Evolutionary conservation across 1,140 invertebrate species (phyloP).

Genomic region (Mesaphorura yosii): DNA sequence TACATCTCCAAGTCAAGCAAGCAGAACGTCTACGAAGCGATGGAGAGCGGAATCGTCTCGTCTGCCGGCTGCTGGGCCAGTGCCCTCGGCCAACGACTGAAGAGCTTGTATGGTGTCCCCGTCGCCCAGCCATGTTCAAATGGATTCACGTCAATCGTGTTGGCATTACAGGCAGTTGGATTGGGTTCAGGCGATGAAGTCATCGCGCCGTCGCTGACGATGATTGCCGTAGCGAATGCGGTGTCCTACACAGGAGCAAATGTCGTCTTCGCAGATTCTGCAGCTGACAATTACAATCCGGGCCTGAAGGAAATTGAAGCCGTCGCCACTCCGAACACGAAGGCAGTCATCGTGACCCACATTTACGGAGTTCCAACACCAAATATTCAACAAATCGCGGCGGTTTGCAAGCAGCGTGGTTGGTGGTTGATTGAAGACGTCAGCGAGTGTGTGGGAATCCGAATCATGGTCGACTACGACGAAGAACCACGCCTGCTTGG

Average conservation of each 20-base stretch:
- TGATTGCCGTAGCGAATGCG: constrained; percentile 17
- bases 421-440: constrained; percentile 22
- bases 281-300: constrained; percentile 15
- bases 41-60: constrained; percentile 13
- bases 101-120: constrained; percentile 1
- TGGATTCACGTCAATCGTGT: constrained; percentile 16
- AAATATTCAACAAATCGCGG: constrained; percentile 6
- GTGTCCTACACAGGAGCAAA: constrained; percentile 9
- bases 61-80: constrained; percentile 14
- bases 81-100: constrained; percentile 6
- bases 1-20: constrained; percentile 5
- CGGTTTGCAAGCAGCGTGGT: not conserved
- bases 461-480: not conserved
- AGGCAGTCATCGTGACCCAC: constrained; percentile 20
- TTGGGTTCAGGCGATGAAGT: constrained; percentile 14
- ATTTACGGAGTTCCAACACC: constrained; percentile 19
- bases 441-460: constrained; percentile 15
- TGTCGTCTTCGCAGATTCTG: constrained; percentile 15
- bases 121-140: constrained; percentile 18
- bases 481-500: constrained; percentile 9
- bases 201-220: constrained; percentile 14
- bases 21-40: constrained; percentile 14
- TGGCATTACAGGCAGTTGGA: constrained; percentile 11
- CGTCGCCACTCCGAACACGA: constrained; percentile 9
- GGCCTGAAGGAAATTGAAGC: constrained; percentile 5